Base-by-base conservation (phyloP, 2,797 vertebrate species). In the Pelochelys cantorii region DNA sequence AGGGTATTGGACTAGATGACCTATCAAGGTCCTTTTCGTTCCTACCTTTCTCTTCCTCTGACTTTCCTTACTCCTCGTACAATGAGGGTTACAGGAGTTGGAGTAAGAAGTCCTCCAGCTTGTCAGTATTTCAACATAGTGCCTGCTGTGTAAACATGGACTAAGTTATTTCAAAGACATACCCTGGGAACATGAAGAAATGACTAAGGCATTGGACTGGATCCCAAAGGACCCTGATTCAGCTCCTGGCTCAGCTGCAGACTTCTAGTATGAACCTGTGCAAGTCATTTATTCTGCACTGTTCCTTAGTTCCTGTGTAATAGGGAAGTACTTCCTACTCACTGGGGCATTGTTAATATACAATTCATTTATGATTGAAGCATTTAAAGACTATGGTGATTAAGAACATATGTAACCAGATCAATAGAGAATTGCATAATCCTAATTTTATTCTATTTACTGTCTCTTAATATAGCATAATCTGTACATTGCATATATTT, bases 351-450 rank as follows among this genome's bases (percentile, higher is more conserved):
- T 14, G 25, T 4, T 17, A 15, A 12, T 2, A 0, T 8, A 55
- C 7, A 22, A 59, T 5, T 82, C 20, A 1, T 10, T 22, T 37
- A 71, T 22, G 4, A 6, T 48, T 3, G 20, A 57, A n/a, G 29
- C 5, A 4, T 6, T 8, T 6, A 29, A 57, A 1, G 1, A 3
- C 11, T 3, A 54, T 8, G 1, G 3, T 10, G 57, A 53, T 2
- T 48, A 52, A 18, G 54, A 4, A 57, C 78, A 84, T n/a, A 5
- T 17, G 6, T 17, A 29, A 5, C 80, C 2, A 10, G 48, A 53
- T 7, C 29, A 14, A 5, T 2, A 53, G 5, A 25, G 25, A 52
- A 77, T 8, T 52, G 25, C 22, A 7, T 3, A 15, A 14, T 27
- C 77, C 8, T 83, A 74, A 60, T 34, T 60, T 29, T 68, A 56